A percentile compares a stretch with the other conserved stretches of the same genome.
These are phyloP conservation scores for Cephus runcator DNA, from an alignment of 2,888 invertebrate species.

Conservation along the genomic window DNA sequence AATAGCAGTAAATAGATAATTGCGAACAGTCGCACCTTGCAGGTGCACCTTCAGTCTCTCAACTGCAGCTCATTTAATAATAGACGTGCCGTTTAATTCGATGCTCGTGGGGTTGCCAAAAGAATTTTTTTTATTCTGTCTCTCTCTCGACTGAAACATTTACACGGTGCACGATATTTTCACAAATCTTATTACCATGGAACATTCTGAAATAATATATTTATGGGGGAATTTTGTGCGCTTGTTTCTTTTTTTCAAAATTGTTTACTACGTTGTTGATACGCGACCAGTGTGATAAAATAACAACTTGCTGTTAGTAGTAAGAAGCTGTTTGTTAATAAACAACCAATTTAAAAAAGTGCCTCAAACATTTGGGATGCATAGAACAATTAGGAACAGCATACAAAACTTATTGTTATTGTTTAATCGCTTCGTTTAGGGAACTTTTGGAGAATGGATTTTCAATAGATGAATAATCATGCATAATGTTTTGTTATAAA, in stretches of 20 bases:
- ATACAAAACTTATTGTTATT: no score
- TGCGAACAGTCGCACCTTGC: not conserved
- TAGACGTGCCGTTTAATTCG: not conserved
- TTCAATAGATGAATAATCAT: not conserved
- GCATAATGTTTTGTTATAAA: not conserved
- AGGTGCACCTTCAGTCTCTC: not conserved
- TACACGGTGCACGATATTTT: not conserved
- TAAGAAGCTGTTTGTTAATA: not conserved
- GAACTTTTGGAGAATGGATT: not conserved
- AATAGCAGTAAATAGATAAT: not conserved
- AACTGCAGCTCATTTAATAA: slow-evolving; percentile 2
- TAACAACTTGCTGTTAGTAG: not conserved
- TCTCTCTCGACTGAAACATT: not conserved
- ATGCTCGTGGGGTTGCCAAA: not conserved
- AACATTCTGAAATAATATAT: not conserved
- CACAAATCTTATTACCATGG: not conserved
- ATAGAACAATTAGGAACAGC: not conserved
- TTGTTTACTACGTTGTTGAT: not conserved
- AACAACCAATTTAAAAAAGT: not conserved
- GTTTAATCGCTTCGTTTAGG: no score
- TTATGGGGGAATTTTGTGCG: not conserved
- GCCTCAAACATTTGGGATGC: not conserved
- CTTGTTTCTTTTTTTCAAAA: not conserved
- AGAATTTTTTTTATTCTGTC: not conserved
- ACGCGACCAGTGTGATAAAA: not conserved